Percentiles rank a stretch among this genome's conserved stretches.
Conservation (phyloP, 1,140 invertebrate genomes). For the Drosophila eugracilis region DNA sequence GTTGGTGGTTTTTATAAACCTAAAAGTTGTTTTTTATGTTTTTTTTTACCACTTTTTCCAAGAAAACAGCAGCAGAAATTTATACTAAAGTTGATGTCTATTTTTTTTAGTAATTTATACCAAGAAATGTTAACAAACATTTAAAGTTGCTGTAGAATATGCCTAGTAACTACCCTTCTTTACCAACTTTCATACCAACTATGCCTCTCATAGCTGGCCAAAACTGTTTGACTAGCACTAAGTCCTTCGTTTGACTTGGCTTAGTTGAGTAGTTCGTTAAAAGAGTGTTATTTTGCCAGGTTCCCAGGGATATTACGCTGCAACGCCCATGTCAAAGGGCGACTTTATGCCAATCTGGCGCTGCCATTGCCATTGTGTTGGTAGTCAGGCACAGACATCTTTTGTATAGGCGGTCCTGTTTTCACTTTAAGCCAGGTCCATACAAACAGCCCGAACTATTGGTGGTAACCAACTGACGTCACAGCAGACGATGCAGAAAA, state of each 20-base stretch:
- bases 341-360: neutral
- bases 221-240: neutral
- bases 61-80: too few relatives aligned
- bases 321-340: neutral
- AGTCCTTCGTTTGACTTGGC: neutral
- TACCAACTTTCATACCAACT: too few relatives aligned
- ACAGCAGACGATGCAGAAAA: neutral
- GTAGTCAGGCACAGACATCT: neutral
- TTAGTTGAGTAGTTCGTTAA: neutral
- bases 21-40: too few relatives aligned
- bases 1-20: too few relatives aligned
- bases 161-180: too few relatives aligned
- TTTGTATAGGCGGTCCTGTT: constrained; percentile 4
- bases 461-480: constrained; percentile 23
- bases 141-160: too few relatives aligned
- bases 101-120: too few relatives aligned
- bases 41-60: too few relatives aligned
- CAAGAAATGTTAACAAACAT: too few relatives aligned
- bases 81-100: too few relatives aligned
- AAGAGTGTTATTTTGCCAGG: neutral
- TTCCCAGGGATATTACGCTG: neutral
- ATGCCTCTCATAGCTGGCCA: neutral
- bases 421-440: neutral
- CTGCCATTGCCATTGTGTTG: neutral
- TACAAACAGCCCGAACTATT: neutral